Base-by-base conservation (phyloP, 2,888 invertebrate genomes). In the Lithophane semibrunnea region DNA sequence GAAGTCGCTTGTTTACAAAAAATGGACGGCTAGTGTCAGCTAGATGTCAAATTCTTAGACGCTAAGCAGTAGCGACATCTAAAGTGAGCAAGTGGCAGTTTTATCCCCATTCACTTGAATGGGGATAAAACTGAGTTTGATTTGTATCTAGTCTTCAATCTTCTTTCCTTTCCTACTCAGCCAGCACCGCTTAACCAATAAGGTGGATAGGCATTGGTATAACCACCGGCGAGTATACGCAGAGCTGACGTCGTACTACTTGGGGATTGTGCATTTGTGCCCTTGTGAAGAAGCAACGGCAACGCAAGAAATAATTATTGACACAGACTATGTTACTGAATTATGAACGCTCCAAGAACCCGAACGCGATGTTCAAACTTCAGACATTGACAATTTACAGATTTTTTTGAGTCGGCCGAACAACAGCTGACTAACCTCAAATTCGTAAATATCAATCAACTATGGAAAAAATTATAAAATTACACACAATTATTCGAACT, bases 401-500 rank as follows among this genome's bases (percentile, higher is more conserved):
- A 21, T 9, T 52, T 10, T 21, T 18, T 8, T 24, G 63, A 47
- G 49, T 80, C 60, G 61, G 52, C 44, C 4, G n/a, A 12, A 21
- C 61, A 84, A 82, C 89, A 89, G 90, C 87, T 91, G 91, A 88
- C 52, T 85, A 85, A 87, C 86, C 89, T 85, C 71, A 49, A 77
- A 78, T 82, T 69, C 10, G 18, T 13, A 49, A n/a, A 58, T 71
- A 42, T 56, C 13, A 42, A 58, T 52, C 18, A 76, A 82, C 80
- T 66, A 93, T 93, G 93, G 92, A 93, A 77, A 92, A 88, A 89
- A 86, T 98, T 86, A 91, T 97, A 37, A 98, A 97, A 94, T 96
- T 97, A 85, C 96, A 97, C 18, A 97, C 97, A 96, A 97, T 97
- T 7, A 93, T 99, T 66, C 94, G 98, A 91, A 98, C 98, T 94